Percentiles rank a stretch among this genome's conserved stretches.
Evolutionary conservation across 2,888 invertebrate genomes (phyloP).

Genomic region (Scelioninae gen. 2): DNA sequence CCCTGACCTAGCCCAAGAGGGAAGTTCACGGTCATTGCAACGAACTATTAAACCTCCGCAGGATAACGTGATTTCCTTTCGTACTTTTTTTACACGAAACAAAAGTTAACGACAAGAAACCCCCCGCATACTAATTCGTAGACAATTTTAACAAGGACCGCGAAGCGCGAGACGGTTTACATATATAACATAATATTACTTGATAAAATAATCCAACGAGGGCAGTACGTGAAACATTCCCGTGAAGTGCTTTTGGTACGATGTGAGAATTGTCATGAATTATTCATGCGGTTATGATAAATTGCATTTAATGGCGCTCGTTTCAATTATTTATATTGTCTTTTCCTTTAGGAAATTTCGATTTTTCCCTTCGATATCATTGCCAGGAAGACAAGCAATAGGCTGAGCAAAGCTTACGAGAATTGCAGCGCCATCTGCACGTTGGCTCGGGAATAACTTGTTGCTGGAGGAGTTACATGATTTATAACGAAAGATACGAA

Average conservation of each 20-base stretch:
- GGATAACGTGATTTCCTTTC: constrained; percentile 26
- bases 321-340: not conserved
- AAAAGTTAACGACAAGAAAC: constrained; percentile 22
- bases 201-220: constrained; percentile 20
- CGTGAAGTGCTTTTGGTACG: constrained; percentile 2
- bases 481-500: too few relatives aligned
- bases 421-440: not conserved
- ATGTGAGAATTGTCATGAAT: constrained; percentile 25
- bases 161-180: not conserved
- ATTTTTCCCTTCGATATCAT: not conserved
- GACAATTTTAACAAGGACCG: constrained; percentile 16
- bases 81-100: constrained; percentile 26
- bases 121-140: constrained; percentile 15
- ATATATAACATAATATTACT: too few relatives aligned
- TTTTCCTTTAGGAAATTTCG: not conserved
- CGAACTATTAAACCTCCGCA: constrained; percentile 31
- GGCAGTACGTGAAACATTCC: constrained; percentile 22
- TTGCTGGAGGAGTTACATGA: too few relatives aligned
- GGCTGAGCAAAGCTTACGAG: too few relatives aligned
- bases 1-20: constrained; percentile 60
- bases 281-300: constrained; percentile 27
- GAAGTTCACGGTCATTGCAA: constrained; percentile 52
- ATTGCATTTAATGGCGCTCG: constrained; percentile 3
- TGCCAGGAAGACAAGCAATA: too few relatives aligned
- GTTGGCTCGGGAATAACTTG: not conserved